A percentile compares a stretch with the other conserved stretches of the same genome.
These are phyloP conservation scores for Fulica atra DNA, from an alignment of 2,113 vertebrate genomes.

Conservation along the genomic window DNA sequence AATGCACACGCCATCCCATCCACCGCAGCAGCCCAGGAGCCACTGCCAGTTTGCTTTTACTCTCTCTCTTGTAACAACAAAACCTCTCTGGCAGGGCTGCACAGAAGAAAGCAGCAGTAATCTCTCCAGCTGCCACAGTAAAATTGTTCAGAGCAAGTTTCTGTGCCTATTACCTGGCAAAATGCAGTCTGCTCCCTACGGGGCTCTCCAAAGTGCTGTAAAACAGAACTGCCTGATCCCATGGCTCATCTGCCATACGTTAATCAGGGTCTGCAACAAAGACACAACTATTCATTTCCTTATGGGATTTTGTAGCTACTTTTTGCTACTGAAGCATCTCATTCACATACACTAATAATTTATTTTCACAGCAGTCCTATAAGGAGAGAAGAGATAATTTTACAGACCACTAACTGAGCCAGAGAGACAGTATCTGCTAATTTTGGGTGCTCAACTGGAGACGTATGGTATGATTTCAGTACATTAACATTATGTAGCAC, in stretches of 20 bases:
- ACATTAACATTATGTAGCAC: neutral
- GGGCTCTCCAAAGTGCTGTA: neutral
- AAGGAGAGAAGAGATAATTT: neutral
- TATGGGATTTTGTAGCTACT: neutral
- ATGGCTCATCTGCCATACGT: neutral
- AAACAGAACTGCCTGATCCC: neutral
- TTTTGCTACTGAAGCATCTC: neutral
- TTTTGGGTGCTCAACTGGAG: neutral
- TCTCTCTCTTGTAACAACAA: neutral
- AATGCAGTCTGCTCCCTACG: neutral
- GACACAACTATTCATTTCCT: neutral
- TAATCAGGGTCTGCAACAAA: neutral
- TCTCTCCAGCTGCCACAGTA: neutral
- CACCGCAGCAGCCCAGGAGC: accelerated
- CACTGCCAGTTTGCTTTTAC: neutral
- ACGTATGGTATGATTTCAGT: neutral
- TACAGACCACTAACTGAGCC: neutral
- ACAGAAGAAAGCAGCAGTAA: neutral
- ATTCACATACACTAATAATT: neutral
- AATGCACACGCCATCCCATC: neutral
- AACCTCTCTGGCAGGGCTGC: neutral
- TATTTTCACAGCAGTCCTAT: neutral
- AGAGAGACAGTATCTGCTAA: neutral
- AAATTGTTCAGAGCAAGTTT: neutral
- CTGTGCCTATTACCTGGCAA: neutral